Base-by-base conservation (phyloP, 2,113 vertebrate genomes). In the Lonchura striata region DNA sequence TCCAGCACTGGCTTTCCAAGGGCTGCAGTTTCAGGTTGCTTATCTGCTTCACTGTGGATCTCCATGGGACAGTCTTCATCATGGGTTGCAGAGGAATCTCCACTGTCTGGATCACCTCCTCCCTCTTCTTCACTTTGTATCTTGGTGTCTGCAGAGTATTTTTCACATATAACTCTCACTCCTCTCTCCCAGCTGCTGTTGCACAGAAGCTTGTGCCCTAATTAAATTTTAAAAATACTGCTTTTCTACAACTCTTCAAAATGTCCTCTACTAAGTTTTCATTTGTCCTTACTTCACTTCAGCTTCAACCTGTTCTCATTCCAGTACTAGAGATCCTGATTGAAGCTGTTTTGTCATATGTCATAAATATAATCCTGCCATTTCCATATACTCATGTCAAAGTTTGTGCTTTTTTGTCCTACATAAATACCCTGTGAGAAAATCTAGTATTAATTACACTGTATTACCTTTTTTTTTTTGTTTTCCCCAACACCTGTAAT, bases 101-200 rank as follows among this genome's bases (percentile, higher is more conserved):
- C 1, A 2, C 15, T 53, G 0, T 13, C 16, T n/a, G 10, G 4
- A 53, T 13, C 39, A 68, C 3, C 9, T 54, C 12, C 24, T 77
- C 4, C 6, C 3, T 7, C 16, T 41, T 21, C 57, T 31, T 50
- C 21, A 21, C 20, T 27, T 35, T 33, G 42, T 53, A 69, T 13
- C 21, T 61, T 33, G 30, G 27, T 37, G 8, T 21, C 15, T 61
- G 41, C 22, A 39, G 11, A 37, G 6, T 4, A 11, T 65, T 57
- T 44, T 31, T 88, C 11, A 37, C 18, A 27, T 2, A 2, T 63
- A 22, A 20, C 15, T 46, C 44, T 44, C 13, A 27, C 17, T 71
- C 2, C 2, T 57, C 5, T 35, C 11, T 52, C 24, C 23, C 31
- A 88, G 10, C 11, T 49, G 50, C 10, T 53, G 6, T 39, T 79